phyloP scores from a whole-genome alignment of 1,140 invertebrate genomes.

The Doryteuthis pealeii region DNA sequence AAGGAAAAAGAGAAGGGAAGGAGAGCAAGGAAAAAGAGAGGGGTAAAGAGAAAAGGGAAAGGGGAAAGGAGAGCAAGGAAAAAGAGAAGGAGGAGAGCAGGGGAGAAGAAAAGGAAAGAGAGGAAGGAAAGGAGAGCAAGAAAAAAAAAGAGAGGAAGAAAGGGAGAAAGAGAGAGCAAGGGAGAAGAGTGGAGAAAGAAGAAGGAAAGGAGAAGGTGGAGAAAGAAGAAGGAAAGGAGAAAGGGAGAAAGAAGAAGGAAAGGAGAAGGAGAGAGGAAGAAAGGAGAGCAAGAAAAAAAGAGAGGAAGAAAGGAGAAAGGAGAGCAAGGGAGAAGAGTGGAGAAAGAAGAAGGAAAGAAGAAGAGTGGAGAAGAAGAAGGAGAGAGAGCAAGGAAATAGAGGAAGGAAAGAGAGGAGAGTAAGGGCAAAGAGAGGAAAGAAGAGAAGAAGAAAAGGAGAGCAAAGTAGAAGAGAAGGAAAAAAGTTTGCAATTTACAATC shows the following conservation, averaged over 20 bases:
- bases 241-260: neutral
- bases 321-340: neutral
- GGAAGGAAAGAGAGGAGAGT: neutral
- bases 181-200: neutral
- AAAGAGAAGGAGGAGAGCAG: neutral
- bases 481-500: no score
- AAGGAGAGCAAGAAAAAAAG: neutral
- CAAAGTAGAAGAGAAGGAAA: no score
- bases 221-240: neutral
- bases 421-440: no score
- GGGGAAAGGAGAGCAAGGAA: neutral
- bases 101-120: no score
- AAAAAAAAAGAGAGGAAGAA: neutral
- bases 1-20: no score
- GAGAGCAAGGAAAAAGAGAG: no score
- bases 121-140: no score
- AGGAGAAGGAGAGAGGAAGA: neutral
- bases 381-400: constrained; percentile 1
- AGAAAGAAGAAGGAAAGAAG: no score
- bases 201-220: neutral
- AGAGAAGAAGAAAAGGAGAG: no score
- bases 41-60: no score
- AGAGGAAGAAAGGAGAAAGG: neutral
- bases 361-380: neutral
- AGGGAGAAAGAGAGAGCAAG: neutral